Percentiles rank a stretch among this genome's conserved stretches.
These are phyloP conservation scores for Distichodus sexfasciatus DNA, from an alignment of 2,797 vertebrate species.

Conservation along the genomic window DNA sequence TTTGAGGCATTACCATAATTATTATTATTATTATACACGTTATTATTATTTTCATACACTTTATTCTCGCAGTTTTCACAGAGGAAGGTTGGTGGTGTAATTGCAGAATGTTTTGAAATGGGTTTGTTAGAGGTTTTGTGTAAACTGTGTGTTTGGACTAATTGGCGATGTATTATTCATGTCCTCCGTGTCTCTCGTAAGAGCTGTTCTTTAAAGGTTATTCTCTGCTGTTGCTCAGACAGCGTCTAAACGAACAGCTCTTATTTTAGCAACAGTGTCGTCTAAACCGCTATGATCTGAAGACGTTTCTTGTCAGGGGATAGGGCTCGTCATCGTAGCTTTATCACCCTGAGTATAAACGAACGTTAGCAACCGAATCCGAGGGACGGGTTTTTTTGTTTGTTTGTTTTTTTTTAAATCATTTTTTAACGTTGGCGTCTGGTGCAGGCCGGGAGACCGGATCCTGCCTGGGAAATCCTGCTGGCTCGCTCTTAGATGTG, in stretches of 20 bases:
- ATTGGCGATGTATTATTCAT: constrained; percentile 57
- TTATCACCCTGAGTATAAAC: constrained; percentile 22
- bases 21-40: too few species aligned
- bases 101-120: constrained; percentile 23
- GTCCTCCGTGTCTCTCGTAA: constrained; percentile 41
- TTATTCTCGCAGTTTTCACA: too few species aligned
- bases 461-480: constrained; percentile 49
- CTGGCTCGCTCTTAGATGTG: constrained; percentile 56
- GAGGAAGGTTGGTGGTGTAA: constrained; percentile 31
- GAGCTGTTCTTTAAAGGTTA: neutral
- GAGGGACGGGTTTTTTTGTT: too few species aligned
- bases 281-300: too few species aligned
- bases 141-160: constrained; percentile 42
- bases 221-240: too few species aligned
- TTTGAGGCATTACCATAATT: too few species aligned
- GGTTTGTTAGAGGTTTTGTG: constrained; percentile 26
- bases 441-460: constrained; percentile 48
- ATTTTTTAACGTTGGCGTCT: constrained; percentile 41
- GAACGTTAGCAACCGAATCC: constrained; percentile 41
- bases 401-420: too few species aligned
- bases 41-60: too few species aligned
- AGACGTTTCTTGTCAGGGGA: too few species aligned
- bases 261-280: too few species aligned
- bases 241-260: too few species aligned
- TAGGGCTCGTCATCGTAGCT: too few species aligned